A percentile compares a stretch with the other conserved stretches of the same genome.
These are phyloP conservation scores for Silurus meridionalis DNA, from an alignment of 2,113 vertebrate genomes.

Conservation along the genomic window DNA sequence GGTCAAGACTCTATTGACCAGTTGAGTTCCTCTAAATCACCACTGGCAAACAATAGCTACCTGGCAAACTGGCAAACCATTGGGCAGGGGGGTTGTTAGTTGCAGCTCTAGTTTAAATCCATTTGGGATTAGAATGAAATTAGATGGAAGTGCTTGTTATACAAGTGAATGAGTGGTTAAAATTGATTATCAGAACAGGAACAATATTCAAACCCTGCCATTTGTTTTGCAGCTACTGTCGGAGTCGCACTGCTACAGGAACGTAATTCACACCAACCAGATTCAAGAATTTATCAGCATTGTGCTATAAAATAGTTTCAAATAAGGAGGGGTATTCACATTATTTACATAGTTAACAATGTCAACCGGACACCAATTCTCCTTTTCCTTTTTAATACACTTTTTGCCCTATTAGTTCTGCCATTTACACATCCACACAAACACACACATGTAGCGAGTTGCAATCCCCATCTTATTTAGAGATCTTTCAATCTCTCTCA, in stretches of 20 bases:
- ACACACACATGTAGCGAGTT: constrained; percentile 52
- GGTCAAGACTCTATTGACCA: neutral
- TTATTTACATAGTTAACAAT: neutral
- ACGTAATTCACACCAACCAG: neutral
- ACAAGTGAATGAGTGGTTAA: neutral
- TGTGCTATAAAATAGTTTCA: neutral
- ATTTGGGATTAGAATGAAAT: neutral
- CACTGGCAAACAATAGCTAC: neutral
- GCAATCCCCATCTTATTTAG: constrained; percentile 68
- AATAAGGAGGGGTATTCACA: neutral
- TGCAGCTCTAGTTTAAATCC: neutral
- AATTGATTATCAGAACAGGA: neutral
- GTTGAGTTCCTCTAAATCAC: neutral
- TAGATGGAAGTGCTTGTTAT: neutral
- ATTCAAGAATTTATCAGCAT: neutral
- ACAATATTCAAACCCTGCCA: neutral
- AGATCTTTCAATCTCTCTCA: constrained; percentile 62
- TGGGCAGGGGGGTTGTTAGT: too few species aligned
- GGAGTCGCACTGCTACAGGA: neutral
- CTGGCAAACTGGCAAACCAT: too few species aligned
- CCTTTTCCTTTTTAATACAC: neutral
- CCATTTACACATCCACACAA: neutral
- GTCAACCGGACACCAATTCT: neutral
- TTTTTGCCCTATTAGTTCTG: neutral
- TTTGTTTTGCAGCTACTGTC: neutral